Evolutionary conservation across 1,140 invertebrate species (phyloP).

Genomic region (Adoxophyes honmai): DNA sequence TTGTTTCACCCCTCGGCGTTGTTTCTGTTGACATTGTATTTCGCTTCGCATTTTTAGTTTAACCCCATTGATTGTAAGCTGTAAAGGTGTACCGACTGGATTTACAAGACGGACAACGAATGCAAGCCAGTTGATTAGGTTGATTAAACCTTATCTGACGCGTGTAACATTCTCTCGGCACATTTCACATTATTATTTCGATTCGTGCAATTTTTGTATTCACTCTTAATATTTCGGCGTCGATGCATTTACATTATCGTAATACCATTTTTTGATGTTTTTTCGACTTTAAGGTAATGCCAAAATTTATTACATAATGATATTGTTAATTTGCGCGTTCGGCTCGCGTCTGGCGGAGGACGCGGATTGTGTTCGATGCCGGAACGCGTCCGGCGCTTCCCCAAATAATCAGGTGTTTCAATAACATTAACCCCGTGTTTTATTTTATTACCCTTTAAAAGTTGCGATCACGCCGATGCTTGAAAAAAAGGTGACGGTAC

Average conservation of each 20-base stretch:
- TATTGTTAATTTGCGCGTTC: conserved; percentile 2
- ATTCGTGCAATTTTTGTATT: neutral
- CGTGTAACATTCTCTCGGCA: neutral
- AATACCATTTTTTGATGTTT: neutral
- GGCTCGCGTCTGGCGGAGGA: neutral
- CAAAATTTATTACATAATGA: conserved; percentile 9
- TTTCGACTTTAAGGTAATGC: conserved; percentile 3
- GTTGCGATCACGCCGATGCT: no score
- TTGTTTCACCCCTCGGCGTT: conserved; percentile 16
- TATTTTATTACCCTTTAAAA: neutral
- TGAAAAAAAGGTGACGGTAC: no score
- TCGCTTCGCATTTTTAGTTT: conserved; percentile 20
- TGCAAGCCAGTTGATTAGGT: no score
- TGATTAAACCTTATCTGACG: neutral
- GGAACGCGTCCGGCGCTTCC: conserved; percentile 34
- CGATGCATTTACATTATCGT: neutral
- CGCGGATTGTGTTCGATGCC: neutral
- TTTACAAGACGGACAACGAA: no score
- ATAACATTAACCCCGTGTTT: conserved; percentile 20
- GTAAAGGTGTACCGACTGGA: neutral
- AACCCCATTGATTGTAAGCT: conserved; percentile 11
- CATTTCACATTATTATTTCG: neutral
- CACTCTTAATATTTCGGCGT: neutral
- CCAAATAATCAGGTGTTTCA: conserved; percentile 63
- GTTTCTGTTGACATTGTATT: conserved; percentile 20